phyloP scores from a whole-genome alignment of 2,113 vertebrate genomes.

The Podarcis cretensis region DNA sequence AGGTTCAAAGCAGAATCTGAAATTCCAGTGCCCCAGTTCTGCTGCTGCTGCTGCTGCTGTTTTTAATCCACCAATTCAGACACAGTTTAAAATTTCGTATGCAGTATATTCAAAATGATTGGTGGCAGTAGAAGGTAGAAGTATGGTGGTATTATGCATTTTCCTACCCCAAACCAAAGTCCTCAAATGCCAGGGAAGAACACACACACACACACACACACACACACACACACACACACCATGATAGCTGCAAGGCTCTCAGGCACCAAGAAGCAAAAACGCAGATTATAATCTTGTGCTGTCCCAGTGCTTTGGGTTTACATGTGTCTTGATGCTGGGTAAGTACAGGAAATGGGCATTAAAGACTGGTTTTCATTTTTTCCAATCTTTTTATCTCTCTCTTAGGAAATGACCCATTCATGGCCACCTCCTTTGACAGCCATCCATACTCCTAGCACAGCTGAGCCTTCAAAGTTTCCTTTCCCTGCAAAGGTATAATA shows the following conservation, averaged over 20 bases:
- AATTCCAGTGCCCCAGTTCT: not conserved
- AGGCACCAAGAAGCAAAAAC: not conserved
- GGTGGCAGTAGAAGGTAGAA: not conserved
- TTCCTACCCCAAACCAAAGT: not conserved
- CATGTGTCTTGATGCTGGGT: not conserved
- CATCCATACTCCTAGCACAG: slow-evolving; percentile 83
- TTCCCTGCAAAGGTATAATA: slow-evolving; percentile 83
- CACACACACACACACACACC: no score
- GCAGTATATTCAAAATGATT: not conserved
- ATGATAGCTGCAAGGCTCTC: not conserved
- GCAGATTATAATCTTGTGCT: not conserved
- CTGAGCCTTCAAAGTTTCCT: slow-evolving; percentile 82
- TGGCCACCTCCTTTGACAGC: slow-evolving; percentile 92
- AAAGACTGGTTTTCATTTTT: not conserved
- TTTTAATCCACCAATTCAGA: not conserved
- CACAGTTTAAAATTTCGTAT: no score
- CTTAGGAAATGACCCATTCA: slow-evolving; percentile 93
- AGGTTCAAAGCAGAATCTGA: not conserved
- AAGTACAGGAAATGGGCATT: not conserved
- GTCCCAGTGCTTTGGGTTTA: not conserved
- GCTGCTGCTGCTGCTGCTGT: not conserved
- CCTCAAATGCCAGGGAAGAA: not conserved
- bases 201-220: no score
- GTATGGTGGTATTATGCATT: not conserved
- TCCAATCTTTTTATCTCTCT: slow-evolving; percentile 10